Evolutionary conservation across 2,888 invertebrate species (phyloP).

Genomic region (Argyra leucocephala): DNA sequence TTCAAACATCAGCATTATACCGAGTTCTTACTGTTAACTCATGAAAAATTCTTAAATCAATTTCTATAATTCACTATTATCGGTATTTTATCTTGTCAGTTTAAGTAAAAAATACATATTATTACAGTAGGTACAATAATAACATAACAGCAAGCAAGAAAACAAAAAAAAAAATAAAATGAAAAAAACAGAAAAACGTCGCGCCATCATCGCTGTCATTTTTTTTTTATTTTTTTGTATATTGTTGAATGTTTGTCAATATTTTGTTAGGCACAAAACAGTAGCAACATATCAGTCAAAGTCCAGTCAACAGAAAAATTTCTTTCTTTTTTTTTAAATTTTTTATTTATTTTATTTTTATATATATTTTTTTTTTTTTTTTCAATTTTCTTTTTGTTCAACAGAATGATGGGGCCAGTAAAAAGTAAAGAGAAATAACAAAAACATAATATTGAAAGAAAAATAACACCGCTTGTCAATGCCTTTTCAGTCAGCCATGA

Average conservation of each 20-base stretch:
- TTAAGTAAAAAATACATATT: not conserved
- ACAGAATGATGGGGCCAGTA: not conserved
- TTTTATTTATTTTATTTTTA: not conserved
- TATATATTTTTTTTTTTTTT: not conserved
- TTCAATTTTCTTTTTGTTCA: not conserved
- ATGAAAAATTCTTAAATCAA: not conserved
- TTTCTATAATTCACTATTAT: constrained; percentile 1
- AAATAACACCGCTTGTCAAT: not conserved
- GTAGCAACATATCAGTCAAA: constrained; percentile 6
- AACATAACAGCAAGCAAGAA: not conserved
- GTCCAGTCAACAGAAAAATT: not conserved
- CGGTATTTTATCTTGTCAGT: constrained; percentile 1
- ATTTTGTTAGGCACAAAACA: not conserved
- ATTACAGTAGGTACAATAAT: too few species aligned
- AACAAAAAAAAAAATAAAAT: not conserved
- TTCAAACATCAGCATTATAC: too few species aligned
- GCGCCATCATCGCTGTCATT: constrained; percentile 1
- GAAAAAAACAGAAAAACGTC: not conserved
- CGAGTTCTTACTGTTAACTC: too few species aligned
- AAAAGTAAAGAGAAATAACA: not conserved
- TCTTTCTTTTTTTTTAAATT: not conserved
- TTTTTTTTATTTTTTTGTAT: too few species aligned
- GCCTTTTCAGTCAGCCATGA: not conserved
- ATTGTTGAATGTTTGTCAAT: constrained; percentile 6
- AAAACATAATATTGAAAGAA: not conserved